Percentiles rank a stretch among this genome's conserved stretches.
Conservation (phyloP, 2,888 invertebrate species). For the Ectemnius lituratus region DNA sequence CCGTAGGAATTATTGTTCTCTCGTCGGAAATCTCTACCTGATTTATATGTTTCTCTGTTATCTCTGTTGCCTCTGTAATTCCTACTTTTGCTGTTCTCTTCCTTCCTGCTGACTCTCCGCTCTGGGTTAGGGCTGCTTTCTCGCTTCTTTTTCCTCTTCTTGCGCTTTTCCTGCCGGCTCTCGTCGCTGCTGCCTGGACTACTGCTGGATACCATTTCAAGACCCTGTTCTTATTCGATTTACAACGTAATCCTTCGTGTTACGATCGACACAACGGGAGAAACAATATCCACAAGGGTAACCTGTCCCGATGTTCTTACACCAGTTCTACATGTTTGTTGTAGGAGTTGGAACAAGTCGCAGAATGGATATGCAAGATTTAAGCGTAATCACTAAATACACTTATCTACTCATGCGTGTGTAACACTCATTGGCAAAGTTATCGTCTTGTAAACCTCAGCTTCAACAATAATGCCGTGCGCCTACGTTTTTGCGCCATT, state of each 20-base stretch:
- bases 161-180: slow-evolving; percentile 39
- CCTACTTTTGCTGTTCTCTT: slow-evolving; percentile 32
- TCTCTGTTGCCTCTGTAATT: slow-evolving; percentile 41
- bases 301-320: too few relatives aligned
- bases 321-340: too few relatives aligned
- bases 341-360: too few relatives aligned
- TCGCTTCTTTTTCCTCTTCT: slow-evolving; percentile 38
- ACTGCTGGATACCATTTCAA: slow-evolving; percentile 24
- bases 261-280: too few relatives aligned
- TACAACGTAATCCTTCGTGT: neutral
- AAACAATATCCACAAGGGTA: too few relatives aligned
- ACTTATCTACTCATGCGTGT: too few relatives aligned
- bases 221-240: neutral
- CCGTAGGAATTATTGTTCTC: slow-evolving; percentile 53
- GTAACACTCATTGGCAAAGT: too few relatives aligned
- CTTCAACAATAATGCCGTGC: too few relatives aligned
- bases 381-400: too few relatives aligned
- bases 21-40: slow-evolving; percentile 41
- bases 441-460: too few relatives aligned
- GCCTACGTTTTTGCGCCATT: too few relatives aligned
- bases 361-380: too few relatives aligned
- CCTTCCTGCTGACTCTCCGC: slow-evolving; percentile 36
- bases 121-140: slow-evolving; percentile 46
- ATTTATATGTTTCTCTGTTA: slow-evolving; percentile 48
- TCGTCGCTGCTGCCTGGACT: slow-evolving; percentile 46